Evolutionary conservation across 2,797 vertebrate genomes (phyloP).

Genomic region (Borostomias antarcticus): DNA sequence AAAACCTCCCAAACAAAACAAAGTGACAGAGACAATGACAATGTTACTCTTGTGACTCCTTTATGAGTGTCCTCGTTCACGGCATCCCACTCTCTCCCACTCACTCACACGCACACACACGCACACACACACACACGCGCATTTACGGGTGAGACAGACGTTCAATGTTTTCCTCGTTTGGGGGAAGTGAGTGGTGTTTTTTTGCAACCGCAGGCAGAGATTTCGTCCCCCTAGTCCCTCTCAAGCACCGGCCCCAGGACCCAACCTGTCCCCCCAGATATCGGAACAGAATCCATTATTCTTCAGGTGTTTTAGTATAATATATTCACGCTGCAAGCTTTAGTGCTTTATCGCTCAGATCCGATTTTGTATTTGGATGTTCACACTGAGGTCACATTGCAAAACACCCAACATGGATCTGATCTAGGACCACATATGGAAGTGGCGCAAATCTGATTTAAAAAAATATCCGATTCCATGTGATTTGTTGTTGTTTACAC

Average conservation of each 20-base stretch:
- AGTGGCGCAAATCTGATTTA: too few relatives aligned
- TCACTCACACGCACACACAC: slow-evolving; percentile 41
- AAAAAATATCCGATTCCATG: too few relatives aligned
- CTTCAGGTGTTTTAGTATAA: too few relatives aligned
- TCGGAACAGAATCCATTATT: too few relatives aligned
- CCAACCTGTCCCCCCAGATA: neutral
- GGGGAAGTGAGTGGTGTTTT: slow-evolving; percentile 41
- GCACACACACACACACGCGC: slow-evolving; percentile 37
- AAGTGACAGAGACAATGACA: slow-evolving; percentile 51
- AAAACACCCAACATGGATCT: too few relatives aligned
- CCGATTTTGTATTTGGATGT: too few relatives aligned
- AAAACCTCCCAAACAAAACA: slow-evolving; percentile 49
- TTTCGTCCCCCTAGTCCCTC: slow-evolving; percentile 8
- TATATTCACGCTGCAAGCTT: too few relatives aligned
- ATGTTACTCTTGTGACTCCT: slow-evolving; percentile 51
- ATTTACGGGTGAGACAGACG: too few relatives aligned
- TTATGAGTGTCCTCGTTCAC: slow-evolving; percentile 30
- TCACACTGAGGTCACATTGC: too few relatives aligned
- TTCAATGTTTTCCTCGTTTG: slow-evolving; percentile 40
- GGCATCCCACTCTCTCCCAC: slow-evolving; percentile 1
- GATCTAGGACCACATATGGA: too few relatives aligned
- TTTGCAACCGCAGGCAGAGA: slow-evolving; percentile 48
- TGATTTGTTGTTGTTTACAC: too few relatives aligned
- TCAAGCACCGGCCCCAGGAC: slow-evolving; percentile 16
- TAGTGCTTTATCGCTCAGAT: too few relatives aligned